Conservation (phyloP, 2,113 vertebrate species). For the Arvicanthis niloticus region DNA sequence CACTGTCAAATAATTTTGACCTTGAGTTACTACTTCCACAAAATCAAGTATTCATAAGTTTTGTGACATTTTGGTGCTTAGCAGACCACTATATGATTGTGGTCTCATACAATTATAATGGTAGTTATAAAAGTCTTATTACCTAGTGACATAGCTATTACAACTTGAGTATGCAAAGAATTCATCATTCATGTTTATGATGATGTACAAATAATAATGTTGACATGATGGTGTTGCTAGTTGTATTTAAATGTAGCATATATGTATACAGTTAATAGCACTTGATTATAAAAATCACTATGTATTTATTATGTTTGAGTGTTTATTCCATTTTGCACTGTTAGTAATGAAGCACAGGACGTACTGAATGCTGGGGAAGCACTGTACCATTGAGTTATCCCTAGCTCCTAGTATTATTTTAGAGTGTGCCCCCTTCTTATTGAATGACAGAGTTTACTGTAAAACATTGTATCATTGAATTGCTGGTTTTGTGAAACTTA, state of each 20-base stretch:
- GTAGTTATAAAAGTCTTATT: not conserved
- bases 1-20: not conserved
- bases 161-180: not conserved
- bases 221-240: not conserved
- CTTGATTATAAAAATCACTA: not conserved
- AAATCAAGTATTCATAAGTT: not conserved
- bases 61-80: not conserved
- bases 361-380: not conserved
- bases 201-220: not conserved
- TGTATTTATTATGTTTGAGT: not conserved
- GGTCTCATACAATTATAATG: not conserved
- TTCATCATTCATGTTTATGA: not conserved
- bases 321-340: not conserved
- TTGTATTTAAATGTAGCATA: not conserved
- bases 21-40: not conserved
- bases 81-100: not conserved
- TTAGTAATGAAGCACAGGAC: not conserved
- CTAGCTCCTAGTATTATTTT: not conserved
- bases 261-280: not conserved
- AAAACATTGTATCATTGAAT: not conserved
- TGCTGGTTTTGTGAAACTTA: not conserved
- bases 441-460: not conserved
- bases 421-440: not conserved
- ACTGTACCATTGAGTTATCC: not conserved
- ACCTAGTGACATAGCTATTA: not conserved